Evolutionary conservation across 2,113 vertebrate species (phyloP), one percentile per base, ranked within the genome.

Genomic region (Gymnogyps californianus): DNA sequence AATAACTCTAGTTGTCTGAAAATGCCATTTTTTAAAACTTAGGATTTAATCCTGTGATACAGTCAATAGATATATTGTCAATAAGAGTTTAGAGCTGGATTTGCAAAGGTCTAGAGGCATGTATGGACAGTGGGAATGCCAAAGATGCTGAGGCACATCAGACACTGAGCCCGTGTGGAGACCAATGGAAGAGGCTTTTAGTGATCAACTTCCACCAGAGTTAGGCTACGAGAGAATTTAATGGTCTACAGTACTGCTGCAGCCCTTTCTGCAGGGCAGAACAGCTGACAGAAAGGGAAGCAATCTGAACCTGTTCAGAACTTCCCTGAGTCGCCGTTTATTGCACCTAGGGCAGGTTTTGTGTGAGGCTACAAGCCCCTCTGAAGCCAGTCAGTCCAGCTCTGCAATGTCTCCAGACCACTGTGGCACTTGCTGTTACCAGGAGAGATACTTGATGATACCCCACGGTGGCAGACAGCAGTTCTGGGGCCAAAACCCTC

Each of bases 1-100:
- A 93, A 92, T 83, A 89, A 75, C 72, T 76, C 61, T 18, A 77
- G 77, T 36, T 70, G 47, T 64, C 62, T 90, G 47, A 79, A 95
- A 94, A 95, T 44, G 32, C 19, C 49, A 61, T 75, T 66, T 36
- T 65, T 47, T 26, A 79, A 90, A 90, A 67, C 7, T 40, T 58
- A 15, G 38, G 21, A 38, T 66, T 91, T 83, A 87, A 81, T 79
- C 62, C 49, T 42, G 16, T 47, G 3, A 67, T 80, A 38, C 38
- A 38, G 38, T 38, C 38, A 38, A 38, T 38, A 38, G 38, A 38
- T 38, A 38, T 8, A 38, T 38, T 38, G 66, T 76, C 44, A 93
- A 3, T 61, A 74, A 79, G 54, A 44, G 46, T 86, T 86, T 88
- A 72, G 36, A 80, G 31, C 4, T 40, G 34, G 34, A 51, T 88